Base-by-base conservation (phyloP, 2,888 invertebrate species). In the Oeneis ivallda region DNA sequence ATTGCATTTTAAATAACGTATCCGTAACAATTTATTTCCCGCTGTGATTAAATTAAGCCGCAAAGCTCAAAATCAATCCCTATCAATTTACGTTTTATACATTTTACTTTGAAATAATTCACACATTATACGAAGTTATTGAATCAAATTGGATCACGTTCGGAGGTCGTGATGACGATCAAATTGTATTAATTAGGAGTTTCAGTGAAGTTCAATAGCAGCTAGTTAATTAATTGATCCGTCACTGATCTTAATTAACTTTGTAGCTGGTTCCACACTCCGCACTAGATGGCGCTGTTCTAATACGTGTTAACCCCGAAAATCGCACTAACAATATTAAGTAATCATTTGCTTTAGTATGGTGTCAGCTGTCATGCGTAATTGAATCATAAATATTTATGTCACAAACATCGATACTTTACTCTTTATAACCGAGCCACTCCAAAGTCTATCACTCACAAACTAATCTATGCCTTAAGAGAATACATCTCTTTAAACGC, bases 171-270 rank as follows among this genome's bases (percentile, higher is more conserved):
- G 81, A 84, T 82, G 84, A 84, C 83, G 84, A 87, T 87, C 84
- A 85, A 88, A 87, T 86, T 86, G 84, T 87, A 86, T 87, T 87
- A 88, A 89, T 89, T 89, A 88, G 84, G 80, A 84, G 79, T 73
- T 72, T 74, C 71, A 64, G 65, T 73, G 80, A 81, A 83, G 81
- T 84, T 83, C 79, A 82, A 80, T 73, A 76, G 81, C 79, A 83
- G 80, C 83, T 85, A 84, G 88, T 87, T 87, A 56, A 86, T 87
- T 87, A 56, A 86, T 81, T 83, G 85, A 83, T 84, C 76, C 84
- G 83, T 81, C 79, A 83, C 83, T 82, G 86, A 87, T 89, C 88
- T 89, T 89, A 89, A 90, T 91, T 89, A 90, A 90, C 89, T 89
- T 86, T 86, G 86, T 86, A 85, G 56, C 17, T 19, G 41, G 10